phyloP scores from a whole-genome alignment of 2,113 vertebrate genomes.

The Rissa tridactyla region DNA sequence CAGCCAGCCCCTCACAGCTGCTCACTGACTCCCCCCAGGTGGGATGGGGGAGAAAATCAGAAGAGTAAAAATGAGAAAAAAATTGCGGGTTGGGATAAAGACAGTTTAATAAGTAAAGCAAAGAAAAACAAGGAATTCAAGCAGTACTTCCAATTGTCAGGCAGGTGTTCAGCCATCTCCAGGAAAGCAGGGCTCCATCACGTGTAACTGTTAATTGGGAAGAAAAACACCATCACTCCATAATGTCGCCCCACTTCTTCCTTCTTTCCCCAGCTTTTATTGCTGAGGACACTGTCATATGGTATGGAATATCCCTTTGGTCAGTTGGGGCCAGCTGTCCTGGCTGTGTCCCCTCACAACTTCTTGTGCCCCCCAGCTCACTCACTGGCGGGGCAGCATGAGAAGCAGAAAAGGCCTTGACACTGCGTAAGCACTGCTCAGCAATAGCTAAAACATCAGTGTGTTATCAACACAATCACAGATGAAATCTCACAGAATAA shows the following conservation, averaged over 20 bases:
- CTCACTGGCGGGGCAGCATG: fast-evolving
- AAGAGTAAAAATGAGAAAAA: background rate
- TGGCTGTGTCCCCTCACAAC: background rate
- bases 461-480: background rate
- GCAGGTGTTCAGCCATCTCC: background rate
- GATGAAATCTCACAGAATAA: background rate
- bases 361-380: background rate
- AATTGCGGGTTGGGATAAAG: background rate
- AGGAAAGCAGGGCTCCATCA: background rate
- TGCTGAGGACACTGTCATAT: no score
- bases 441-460: background rate
- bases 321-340: background rate
- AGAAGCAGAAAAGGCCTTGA: background rate
- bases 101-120: background rate
- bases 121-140: background rate
- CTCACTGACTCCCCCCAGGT: background rate
- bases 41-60: background rate
- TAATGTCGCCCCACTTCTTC: background rate
- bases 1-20: background rate
- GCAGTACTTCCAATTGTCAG: fast-evolving
- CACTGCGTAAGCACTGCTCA: background rate
- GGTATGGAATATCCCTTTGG: background rate
- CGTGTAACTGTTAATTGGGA: fast-evolving
- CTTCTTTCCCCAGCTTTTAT: background rate
- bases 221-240: background rate